Evolutionary conservation across 2,888 invertebrate genomes (phyloP), one percentile per base, ranked within the genome.

Genomic region (Clepsis dumicolana): DNA sequence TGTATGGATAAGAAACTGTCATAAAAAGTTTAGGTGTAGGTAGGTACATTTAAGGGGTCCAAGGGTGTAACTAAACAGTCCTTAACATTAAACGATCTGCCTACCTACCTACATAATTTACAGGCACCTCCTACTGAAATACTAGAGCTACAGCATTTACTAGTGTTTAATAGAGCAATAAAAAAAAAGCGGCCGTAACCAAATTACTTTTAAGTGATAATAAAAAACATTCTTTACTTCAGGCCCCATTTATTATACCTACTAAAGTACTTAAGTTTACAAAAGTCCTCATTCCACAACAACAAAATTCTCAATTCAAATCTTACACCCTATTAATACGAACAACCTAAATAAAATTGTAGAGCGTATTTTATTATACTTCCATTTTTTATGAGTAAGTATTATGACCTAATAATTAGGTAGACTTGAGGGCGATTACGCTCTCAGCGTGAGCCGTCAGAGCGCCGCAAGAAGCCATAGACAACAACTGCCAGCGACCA

Each of bases 361-460:
- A 38, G 4, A 4, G 3, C 7, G 38, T 4, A 14, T 38, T 38
- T 38, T 38, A 2, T 14, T 38, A 0, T 2, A n/a, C 12, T 38
- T 38, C 18, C 65, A 63, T 52, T 25, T 27, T 25, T 7, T 27
- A n/a, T 52, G 27, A 52, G 1, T n/a, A n/a, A n/a, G n/a, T n/a
- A n/a, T n/a, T n/a, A n/a, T n/a, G n/a, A n/a, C n/a, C n/a, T n/a
- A n/a, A n/a, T n/a, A n/a, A n/a, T n/a, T n/a, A n/a, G n/a, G n/a
- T 27, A 18, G 32, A 57, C 38, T 38, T 24, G 24, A 35, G 54
- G 10, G 18, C 44, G 44, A 60, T 60, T 60, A 60, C 25, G 25
- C 44, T 44, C 41, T 41, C 44, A 44, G 57, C 57, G n/a, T 18
- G 57, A 57, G 57, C 57, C n/a, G 57, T 57, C 57, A 57, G 2